Evolutionary conservation across 2,113 vertebrate species (phyloP), one percentile per base, ranked within the genome.

Genomic region (Ictalurus punctatus): DNA sequence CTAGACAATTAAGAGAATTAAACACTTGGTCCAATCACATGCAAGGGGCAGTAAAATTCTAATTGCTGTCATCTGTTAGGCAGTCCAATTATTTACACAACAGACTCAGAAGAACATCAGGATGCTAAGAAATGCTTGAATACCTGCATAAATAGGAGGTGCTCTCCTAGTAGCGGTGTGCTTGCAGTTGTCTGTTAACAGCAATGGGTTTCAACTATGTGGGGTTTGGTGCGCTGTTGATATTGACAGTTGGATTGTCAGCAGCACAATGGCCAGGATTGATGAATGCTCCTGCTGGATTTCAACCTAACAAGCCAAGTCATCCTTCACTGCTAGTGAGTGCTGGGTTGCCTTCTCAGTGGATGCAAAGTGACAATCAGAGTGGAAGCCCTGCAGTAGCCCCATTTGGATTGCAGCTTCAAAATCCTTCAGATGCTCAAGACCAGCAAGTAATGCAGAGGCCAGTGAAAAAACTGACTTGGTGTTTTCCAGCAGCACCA

Each of bases 391-490:
- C 21, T 21, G n/a, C 8, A 27, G 65, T 71, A 25, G 34, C 37
- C 21, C 52, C 74, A 44, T 0, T 40, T 71, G 8, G 12, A 44
- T 16, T 82, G 16, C 40, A 14, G 23, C 44, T 54, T 65, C 48
- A 44, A 2, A 34, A 1, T 5, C 21, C 48, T 85, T 2, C 67
- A 27, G 61, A 4, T 58, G 59, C 25, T 69, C 87, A 86, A 2
- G 25, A 25, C 2, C 74, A 76, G 52, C 81, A 86, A 78, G 6
- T 78, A 19, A 6, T 84, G 12, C 84, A 44, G 69, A 90, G 88
- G 30, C 90, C 90, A 1, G 73, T 92, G 40, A 85, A 89, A 80
- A 90, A 90, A 52, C 87, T n/a, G 86, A 81, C 48, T 30, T 89
- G 90, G 84, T 86, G 48, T 23, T 88, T 74, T 85, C 88, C 90